phyloP scores from a whole-genome alignment of 2,113 vertebrate species.

The Holacanthus passer region DNA sequence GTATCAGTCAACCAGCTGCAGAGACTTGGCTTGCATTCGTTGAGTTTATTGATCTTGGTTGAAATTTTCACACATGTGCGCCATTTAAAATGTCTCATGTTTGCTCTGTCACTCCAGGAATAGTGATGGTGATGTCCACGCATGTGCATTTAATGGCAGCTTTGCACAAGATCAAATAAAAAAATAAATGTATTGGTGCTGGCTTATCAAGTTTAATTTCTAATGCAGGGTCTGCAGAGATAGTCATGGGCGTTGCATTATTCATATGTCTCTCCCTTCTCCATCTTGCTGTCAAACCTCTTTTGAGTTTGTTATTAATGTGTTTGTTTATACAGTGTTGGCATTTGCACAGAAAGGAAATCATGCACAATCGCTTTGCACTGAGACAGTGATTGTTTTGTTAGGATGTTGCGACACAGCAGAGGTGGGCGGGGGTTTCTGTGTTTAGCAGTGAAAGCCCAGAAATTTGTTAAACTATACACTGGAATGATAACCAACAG shows the following conservation, averaged over 20 bases:
- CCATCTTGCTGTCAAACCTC: neutral
- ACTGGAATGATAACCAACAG: constrained; percentile 50
- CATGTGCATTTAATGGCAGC: constrained; percentile 2
- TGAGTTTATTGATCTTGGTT: constrained; percentile 24
- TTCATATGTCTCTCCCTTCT: neutral
- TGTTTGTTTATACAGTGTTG: constrained; percentile 38
- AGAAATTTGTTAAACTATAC: constrained; percentile 7
- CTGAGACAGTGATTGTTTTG: constrained; percentile 44
- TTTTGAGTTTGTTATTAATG: constrained; percentile 17
- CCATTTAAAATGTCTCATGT: neutral
- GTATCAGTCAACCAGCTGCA: neutral
- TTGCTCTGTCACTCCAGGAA: neutral
- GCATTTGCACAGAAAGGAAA: constrained; percentile 37
- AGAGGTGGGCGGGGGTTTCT: constrained; percentile 30
- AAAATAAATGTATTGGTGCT: constrained; percentile 19
- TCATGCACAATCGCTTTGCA: neutral
- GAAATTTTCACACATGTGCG: neutral
- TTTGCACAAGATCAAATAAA: constrained; percentile 29
- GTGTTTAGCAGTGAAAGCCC: neutral
- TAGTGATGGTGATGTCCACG: neutral
- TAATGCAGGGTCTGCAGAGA: constrained; percentile 48
- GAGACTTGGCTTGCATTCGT: neutral
- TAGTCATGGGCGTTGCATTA: neutral
- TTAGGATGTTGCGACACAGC: constrained; percentile 47
- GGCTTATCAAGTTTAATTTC: constrained; percentile 15